Base-by-base conservation (phyloP, 1,140 invertebrate species). In the Bombus ignitus region DNA sequence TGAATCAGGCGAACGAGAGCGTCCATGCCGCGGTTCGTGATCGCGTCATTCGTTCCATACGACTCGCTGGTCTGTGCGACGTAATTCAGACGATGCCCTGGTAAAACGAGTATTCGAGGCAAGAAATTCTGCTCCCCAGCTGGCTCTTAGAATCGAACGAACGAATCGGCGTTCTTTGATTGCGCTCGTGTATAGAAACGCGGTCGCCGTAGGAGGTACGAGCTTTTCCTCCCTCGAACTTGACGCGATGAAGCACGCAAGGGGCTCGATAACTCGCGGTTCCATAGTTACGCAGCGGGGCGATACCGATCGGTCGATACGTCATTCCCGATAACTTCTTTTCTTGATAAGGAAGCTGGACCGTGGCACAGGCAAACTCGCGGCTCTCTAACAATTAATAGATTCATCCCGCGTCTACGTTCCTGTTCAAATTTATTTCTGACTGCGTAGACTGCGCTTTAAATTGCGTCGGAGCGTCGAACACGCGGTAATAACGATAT, bases 261-360 rank as follows among this genome's bases (percentile, higher is more conserved):
- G 42, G 18, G 68, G 72, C 70, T 85, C 81, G 88, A 90, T 90
- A 90, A 90, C 89, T 90, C 59, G 75, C 89, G 32, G 86, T 66
- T 75, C 85, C 76, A 84, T 89, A 83, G 82, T 90, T 90, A 90
- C 88, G 89, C 86, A 90, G 88, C 86, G 39, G 86, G 86, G 35
- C 72, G 89, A 90, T 90, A 90, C 53, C 88, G 83, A 90, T 90
- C 89, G 66, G 28, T 65, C 85, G 85, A 90, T 90, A 85, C 81
- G 85, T 89, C 88, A 90, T 89, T 35, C 79, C 37, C 71, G 76
- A 89, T 86, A 90, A 89, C 82, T 83, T 79, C 66, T 73, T 85
- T 22, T 81, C 80, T 66, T 65, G 76, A 90, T 80, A 82, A 86
- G 83, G 83, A 90, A 90, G 80, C 59, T 53, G 3, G 8, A 18